phyloP scores from a whole-genome alignment of 1,140 invertebrate species.

The Drosophila nigrodunni region DNA sequence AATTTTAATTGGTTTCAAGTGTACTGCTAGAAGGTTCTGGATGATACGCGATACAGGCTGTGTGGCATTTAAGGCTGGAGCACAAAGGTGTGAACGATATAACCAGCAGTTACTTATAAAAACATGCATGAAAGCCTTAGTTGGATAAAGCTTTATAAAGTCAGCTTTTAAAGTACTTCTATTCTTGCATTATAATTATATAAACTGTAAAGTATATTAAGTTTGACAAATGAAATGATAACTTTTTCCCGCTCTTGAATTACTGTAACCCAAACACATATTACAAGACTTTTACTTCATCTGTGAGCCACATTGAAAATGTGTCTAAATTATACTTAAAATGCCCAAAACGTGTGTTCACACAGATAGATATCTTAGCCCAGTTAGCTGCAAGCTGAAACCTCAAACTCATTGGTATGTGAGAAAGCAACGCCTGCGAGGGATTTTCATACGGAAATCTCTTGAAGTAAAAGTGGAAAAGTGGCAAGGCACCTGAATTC shows the following conservation, averaged over 20 bases:
- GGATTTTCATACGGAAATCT: slow-evolving; percentile 68
- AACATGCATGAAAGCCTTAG: too few species aligned
- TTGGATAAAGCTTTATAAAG: too few species aligned
- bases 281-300: too few species aligned
- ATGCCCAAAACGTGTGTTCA: slow-evolving; percentile 60
- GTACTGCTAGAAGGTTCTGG: slow-evolving; percentile 6
- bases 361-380: slow-evolving; percentile 33
- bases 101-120: too few species aligned
- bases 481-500: slow-evolving; percentile 29
- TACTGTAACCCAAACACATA: slow-evolving; percentile 1
- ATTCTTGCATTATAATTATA: too few species aligned
- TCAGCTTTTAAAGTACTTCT: too few species aligned
- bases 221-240: slow-evolving; percentile 18
- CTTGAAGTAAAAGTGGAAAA: slow-evolving; percentile 53
- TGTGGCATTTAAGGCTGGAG: neutral
- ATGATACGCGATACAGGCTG: neutral
- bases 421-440: slow-evolving; percentile 33
- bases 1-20: slow-evolving; percentile 52
- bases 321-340: slow-evolving; percentile 62
- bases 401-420: slow-evolving; percentile 63
- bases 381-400: slow-evolving; percentile 25
- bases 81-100: neutral
- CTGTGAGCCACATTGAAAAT: slow-evolving; percentile 24
- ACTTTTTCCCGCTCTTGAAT: slow-evolving; percentile 20
- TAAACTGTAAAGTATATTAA: neutral